Conservation (phyloP, 2,888 invertebrate species). For the Flexamia atlantica region DNA sequence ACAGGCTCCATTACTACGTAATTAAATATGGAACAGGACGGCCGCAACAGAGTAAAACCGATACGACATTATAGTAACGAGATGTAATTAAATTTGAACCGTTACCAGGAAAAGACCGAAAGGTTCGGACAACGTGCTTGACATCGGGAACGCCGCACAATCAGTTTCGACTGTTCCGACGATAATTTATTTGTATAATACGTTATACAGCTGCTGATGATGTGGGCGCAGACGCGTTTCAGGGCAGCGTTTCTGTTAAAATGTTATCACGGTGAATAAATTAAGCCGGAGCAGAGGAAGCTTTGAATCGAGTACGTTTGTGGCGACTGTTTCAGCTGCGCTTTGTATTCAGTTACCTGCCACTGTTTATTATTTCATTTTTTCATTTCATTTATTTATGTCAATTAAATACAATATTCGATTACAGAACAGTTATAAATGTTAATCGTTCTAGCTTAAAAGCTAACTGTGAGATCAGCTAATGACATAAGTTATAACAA, state of each 20-base stretch:
- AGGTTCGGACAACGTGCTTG: neutral
- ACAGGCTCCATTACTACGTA: slow-evolving; percentile 29
- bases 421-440: too few relatives aligned
- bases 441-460: too few relatives aligned
- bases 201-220: slow-evolving; percentile 19
- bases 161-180: neutral
- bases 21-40: slow-evolving; percentile 5
- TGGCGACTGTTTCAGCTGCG: too few relatives aligned
- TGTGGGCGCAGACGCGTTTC: neutral
- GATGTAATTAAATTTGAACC: slow-evolving; percentile 43
- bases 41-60: slow-evolving; percentile 32
- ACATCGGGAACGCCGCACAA: neutral
- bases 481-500: too few relatives aligned
- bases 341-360: too few relatives aligned
- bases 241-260: neutral
- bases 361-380: too few relatives aligned
- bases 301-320: neutral
- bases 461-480: too few relatives aligned
- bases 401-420: too few relatives aligned
- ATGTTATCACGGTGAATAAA: slow-evolving; percentile 23
- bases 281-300: neutral
- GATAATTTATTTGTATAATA: slow-evolving; percentile 16
- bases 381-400: too few relatives aligned
- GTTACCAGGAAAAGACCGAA: slow-evolving; percentile 26
- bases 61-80: slow-evolving; percentile 30